A percentile compares a stretch with the other conserved stretches of the same genome.
Evolutionary conservation across 2,113 vertebrate genomes (phyloP).

Genomic region (Daboia siamensis): DNA sequence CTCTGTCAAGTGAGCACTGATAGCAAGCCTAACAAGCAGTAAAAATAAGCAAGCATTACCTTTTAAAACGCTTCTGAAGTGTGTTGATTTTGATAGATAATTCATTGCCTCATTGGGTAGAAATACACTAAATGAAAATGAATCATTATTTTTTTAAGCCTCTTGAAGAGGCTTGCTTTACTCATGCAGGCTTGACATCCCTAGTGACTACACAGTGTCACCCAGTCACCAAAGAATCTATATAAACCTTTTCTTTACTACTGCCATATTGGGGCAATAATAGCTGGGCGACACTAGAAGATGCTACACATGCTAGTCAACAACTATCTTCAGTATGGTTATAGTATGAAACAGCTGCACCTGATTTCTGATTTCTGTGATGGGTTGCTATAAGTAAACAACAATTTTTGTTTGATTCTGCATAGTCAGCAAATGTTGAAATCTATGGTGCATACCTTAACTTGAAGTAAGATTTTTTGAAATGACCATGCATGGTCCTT

Average conservation of each 20-base stretch:
- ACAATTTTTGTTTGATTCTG: background rate
- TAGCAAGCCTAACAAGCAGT: background rate
- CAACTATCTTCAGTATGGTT: background rate
- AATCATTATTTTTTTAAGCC: background rate
- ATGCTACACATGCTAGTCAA: background rate
- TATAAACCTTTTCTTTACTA: background rate
- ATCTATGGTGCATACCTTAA: background rate
- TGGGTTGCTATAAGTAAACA: background rate
- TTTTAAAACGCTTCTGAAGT: background rate
- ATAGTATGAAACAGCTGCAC: background rate
- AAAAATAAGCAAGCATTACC: background rate
- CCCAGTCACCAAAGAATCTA: background rate
- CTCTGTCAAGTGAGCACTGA: background rate
- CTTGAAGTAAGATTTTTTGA: background rate
- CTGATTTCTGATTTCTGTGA: background rate
- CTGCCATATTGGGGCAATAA: background rate
- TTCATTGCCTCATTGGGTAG: background rate
- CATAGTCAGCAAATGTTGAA: background rate
- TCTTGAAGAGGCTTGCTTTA: background rate
- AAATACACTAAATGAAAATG: constrained; percentile 27
- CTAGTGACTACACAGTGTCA: background rate
- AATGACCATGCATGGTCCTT: background rate
- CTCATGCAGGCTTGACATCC: constrained; percentile 1
- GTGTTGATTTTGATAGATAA: constrained; percentile 1
- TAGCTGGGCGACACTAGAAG: background rate